A percentile compares a stretch with the other conserved stretches of the same genome.
Conservation (phyloP, 1,140 invertebrate genomes). For the Aricia agestis region DNA sequence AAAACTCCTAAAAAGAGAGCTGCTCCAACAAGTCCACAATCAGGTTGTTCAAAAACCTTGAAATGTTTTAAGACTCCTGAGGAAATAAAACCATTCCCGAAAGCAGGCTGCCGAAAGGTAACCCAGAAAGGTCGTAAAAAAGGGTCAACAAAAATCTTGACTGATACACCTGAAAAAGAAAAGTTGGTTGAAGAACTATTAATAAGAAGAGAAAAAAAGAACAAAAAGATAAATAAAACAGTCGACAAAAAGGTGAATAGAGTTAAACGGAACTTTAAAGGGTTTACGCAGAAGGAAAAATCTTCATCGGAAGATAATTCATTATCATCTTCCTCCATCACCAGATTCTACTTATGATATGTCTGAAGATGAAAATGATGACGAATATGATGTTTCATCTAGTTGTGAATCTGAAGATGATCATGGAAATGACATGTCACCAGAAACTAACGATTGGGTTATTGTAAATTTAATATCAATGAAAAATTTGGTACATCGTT, state of each 20-base stretch:
- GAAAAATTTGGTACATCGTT: slow-evolving; percentile 14
- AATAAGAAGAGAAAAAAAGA: no score
- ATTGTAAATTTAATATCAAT: slow-evolving; percentile 4
- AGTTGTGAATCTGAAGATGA: slow-evolving; percentile 17
- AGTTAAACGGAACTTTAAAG: not conserved
- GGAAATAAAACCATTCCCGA: not conserved
- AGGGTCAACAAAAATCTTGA: not conserved
- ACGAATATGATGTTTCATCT: not conserved
- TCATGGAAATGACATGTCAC: not conserved
- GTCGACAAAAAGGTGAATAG: no score
- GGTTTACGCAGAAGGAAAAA: not conserved
- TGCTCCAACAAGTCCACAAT: no score
- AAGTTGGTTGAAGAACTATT: no score
- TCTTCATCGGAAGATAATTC: not conserved
- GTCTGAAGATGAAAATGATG: no score
- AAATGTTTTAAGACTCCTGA: not conserved
- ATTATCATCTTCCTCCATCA: not conserved
- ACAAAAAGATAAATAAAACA: no score
- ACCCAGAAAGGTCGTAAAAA: not conserved
- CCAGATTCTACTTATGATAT: not conserved
- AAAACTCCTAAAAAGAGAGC: no score
- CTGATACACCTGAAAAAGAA: not conserved
- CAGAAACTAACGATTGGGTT: slow-evolving; percentile 8
- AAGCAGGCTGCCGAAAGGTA: not conserved
- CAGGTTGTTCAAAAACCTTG: no score